Evolutionary conservation across 1,140 invertebrate species (phyloP).

Genomic region (Arion vulgaris): DNA sequence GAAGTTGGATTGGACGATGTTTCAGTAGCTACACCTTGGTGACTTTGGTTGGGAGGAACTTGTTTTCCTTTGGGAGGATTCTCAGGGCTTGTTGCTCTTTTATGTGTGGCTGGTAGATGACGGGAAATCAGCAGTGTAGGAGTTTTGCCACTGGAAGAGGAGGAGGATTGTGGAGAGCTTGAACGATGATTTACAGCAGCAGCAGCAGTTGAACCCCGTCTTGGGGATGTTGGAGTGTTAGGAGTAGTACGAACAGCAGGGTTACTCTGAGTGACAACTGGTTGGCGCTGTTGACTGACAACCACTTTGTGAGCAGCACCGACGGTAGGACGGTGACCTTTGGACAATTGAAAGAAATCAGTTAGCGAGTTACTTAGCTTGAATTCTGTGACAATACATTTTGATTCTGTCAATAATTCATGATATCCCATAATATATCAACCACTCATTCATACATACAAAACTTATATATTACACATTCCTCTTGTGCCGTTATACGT

Average conservation of each 20-base stretch:
- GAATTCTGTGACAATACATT: no score
- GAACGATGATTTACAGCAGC: background rate
- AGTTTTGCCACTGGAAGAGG: background rate
- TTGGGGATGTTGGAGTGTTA: conserved; percentile 26
- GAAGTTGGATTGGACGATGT: background rate
- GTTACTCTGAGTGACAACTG: background rate
- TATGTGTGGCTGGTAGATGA: background rate
- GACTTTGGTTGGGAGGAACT: background rate
- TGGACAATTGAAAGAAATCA: background rate
- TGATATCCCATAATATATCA: background rate
- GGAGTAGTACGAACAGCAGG: background rate
- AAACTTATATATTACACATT: no score
- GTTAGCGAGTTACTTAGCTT: background rate
- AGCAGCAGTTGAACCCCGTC: background rate
- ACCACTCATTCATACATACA: no score
- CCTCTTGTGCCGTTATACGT: no score
- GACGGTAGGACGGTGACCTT: background rate
- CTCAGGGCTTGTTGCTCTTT: background rate
- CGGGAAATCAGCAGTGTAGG: conserved; percentile 24
- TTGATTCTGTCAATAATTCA: no score
- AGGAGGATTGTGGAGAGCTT: background rate
- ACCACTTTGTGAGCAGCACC: conserved; percentile 6
- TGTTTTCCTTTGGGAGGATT: background rate
- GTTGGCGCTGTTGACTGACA: conserved; percentile 6
- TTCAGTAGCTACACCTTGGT: background rate